A percentile compares a stretch with the other conserved stretches of the same genome.
phyloP scores from a whole-genome alignment of 1,140 invertebrate genomes.

The Psix sp. region DNA sequence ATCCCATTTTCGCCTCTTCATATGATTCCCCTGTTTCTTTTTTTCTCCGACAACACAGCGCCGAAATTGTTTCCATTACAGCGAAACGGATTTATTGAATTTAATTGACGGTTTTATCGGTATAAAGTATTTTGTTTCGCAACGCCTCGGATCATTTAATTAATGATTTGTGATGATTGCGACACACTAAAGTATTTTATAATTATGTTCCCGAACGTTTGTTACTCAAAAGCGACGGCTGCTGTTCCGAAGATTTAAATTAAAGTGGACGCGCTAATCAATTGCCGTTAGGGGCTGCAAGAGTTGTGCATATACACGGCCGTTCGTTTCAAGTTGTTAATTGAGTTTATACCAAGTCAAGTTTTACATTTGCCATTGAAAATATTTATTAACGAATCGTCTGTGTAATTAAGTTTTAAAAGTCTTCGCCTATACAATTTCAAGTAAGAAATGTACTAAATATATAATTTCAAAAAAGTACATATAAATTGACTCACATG shows the following conservation, averaged over 20 bases:
- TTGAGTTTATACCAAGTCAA: too few species aligned
- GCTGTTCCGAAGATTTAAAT: too few species aligned
- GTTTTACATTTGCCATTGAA: too few species aligned
- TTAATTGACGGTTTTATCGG: constrained; percentile 1
- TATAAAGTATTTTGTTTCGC: constrained; percentile 14
- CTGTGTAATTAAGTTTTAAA: not conserved
- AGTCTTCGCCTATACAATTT: too few species aligned
- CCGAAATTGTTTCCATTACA: constrained; percentile 26
- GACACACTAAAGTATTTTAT: constrained; percentile 5
- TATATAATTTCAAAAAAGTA: constrained; percentile 1
- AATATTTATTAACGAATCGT: not conserved
- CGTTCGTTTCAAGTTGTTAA: too few species aligned
- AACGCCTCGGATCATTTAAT: constrained; percentile 1
- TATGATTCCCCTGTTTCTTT: not conserved
- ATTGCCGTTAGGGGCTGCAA: too few species aligned
- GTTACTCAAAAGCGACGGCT: too few species aligned
- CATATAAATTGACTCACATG: constrained; percentile 1
- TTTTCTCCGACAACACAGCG: too few species aligned
- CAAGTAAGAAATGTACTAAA: too few species aligned
- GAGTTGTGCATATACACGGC: too few species aligned
- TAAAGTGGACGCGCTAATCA: too few species aligned
- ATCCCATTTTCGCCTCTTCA: too few species aligned
- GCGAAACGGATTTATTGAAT: constrained; percentile 15
- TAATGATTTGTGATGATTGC: constrained; percentile 10
- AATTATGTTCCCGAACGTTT: not conserved